Evolutionary conservation across 2,888 invertebrate species (phyloP).

Genomic region (Schrankia costaestrigalis): DNA sequence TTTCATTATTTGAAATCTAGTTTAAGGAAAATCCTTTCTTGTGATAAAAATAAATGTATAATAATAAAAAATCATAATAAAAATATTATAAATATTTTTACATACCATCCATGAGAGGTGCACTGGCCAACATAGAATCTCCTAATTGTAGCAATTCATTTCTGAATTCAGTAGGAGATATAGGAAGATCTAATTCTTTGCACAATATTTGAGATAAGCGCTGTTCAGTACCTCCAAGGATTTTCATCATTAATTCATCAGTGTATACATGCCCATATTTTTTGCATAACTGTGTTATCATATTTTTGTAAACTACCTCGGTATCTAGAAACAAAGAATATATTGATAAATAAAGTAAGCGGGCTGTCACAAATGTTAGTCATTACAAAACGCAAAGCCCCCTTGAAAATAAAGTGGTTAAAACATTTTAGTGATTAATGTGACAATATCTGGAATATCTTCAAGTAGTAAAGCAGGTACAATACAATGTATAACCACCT

Average conservation of each 20-base stretch:
- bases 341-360: neutral
- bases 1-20: no score
- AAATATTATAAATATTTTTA: slow-evolving; percentile 1
- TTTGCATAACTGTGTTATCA: slow-evolving; percentile 85
- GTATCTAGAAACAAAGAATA: slow-evolving; percentile 83
- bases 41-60: no score
- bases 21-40: neutral
- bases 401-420: no score
- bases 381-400: no score
- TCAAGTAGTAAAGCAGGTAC: no score
- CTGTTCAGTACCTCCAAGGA: slow-evolving; percentile 87
- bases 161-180: slow-evolving; percentile 84
- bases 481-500: no score
- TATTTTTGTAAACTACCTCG: slow-evolving; percentile 88
- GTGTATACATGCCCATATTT: slow-evolving; percentile 89
- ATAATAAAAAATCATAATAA: no score
- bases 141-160: slow-evolving; percentile 81
- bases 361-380: no score
- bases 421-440: no score
- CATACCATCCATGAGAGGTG: slow-evolving; percentile 85
- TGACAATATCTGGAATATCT: no score
- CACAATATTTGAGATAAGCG: slow-evolving; percentile 85
- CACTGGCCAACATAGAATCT: slow-evolving; percentile 80
- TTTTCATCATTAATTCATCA: slow-evolving; percentile 87
- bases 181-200: slow-evolving; percentile 84